These are phyloP conservation scores for Nebria salina DNA, from an alignment of 2,888 invertebrate species.

Conservation along the genomic window DNA sequence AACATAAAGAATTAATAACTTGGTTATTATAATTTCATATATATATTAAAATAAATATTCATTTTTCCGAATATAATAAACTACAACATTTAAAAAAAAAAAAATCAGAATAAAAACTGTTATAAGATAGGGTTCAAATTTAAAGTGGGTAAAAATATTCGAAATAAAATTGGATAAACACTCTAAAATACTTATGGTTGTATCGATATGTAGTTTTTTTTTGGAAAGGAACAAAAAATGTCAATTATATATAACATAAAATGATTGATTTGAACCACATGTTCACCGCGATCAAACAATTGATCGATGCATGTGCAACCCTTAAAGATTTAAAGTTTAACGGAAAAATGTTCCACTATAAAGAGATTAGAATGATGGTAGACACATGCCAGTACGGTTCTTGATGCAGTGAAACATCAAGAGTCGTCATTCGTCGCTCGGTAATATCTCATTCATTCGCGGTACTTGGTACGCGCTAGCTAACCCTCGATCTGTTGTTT, in stretches of 20 bases:
- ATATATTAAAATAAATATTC: no score
- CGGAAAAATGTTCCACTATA: background rate
- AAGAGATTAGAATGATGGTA: background rate
- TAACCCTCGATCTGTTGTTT: background rate
- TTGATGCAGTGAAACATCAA: background rate
- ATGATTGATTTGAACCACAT: background rate
- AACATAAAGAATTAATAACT: no score
- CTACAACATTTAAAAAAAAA: no score
- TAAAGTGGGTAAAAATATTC: no score
- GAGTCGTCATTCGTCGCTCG: no score
- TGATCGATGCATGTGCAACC: background rate
- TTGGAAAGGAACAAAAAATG: background rate
- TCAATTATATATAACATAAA: background rate
- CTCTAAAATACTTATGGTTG: no score
- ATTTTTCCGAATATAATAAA: no score
- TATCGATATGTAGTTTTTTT: background rate
- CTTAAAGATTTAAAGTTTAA: background rate
- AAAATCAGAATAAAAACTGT: no score
- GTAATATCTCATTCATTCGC: background rate
- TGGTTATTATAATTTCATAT: no score
- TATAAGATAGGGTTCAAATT: no score
- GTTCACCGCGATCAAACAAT: background rate
- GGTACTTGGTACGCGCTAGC: background rate
- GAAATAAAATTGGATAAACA: no score
- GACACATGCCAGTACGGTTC: background rate